A percentile compares a stretch with the other conserved stretches of the same genome.
phyloP scores from a whole-genome alignment of 2,113 vertebrate genomes.

The Alligator mississippiensis region DNA sequence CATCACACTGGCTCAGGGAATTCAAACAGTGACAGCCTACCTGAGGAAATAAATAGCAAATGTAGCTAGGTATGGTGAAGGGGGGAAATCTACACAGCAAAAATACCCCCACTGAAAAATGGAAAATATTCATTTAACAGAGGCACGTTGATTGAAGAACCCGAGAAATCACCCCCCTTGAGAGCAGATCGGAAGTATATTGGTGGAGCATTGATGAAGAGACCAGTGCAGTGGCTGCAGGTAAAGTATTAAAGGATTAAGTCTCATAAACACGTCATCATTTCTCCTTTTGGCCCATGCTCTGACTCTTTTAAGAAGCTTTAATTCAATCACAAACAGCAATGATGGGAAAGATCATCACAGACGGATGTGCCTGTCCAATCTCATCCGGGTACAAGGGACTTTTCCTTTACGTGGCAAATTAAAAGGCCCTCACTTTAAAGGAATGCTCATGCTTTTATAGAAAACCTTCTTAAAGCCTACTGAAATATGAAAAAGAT shows the following conservation, averaged over 20 bases:
- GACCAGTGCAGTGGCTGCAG: not conserved
- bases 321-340: constrained; percentile 19
- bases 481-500: not conserved
- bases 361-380: not conserved
- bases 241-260: constrained; percentile 45
- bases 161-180: constrained; percentile 25
- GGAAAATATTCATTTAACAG: constrained; percentile 56
- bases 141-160: constrained; percentile 37
- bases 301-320: not conserved
- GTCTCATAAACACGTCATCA: constrained; percentile 43
- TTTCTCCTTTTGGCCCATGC: not conserved
- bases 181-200: constrained; percentile 30
- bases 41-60: constrained; percentile 57
- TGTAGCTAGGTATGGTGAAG: constrained; percentile 37
- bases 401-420: constrained; percentile 13
- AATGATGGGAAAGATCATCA: constrained; percentile 8
- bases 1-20: not conserved
- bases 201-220: constrained; percentile 55
- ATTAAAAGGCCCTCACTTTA: not conserved
- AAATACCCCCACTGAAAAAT: constrained; percentile 60
- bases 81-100: constrained; percentile 20
- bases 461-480: not conserved
- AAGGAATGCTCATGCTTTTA: not conserved
- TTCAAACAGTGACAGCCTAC: constrained; percentile 20
- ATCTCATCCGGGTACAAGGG: not conserved